phyloP scores from a whole-genome alignment of 1,140 invertebrate species.

The Potamilus streckersoni region DNA sequence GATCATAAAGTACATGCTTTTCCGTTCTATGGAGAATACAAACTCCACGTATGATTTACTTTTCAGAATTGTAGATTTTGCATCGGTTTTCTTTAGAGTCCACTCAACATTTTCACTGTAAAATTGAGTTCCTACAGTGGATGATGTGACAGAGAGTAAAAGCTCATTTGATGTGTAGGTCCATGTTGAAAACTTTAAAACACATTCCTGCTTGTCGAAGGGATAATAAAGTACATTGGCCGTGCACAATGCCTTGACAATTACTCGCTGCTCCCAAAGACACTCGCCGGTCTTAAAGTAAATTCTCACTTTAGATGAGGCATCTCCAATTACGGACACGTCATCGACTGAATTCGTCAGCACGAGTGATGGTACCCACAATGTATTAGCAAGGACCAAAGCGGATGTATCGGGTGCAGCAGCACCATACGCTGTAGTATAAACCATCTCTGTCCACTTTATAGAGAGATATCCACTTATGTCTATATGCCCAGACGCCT shows the following conservation, averaged over 20 bases:
- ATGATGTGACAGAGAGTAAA: no score
- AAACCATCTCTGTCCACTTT: no score
- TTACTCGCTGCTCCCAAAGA: conserved; percentile 17
- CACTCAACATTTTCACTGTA: conserved; percentile 15
- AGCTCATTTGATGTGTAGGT: not conserved
- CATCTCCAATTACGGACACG: conserved; percentile 14
- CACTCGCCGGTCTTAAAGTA: conserved; percentile 11
- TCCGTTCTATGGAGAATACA: conserved; percentile 1
- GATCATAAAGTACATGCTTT: conserved; percentile 12
- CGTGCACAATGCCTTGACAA: conserved; percentile 9
- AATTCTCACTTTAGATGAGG: conserved; percentile 9
- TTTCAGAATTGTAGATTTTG: not conserved
- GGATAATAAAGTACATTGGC: conserved; percentile 23
- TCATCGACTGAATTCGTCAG: conserved; percentile 18
- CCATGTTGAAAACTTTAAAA: conserved; percentile 19
- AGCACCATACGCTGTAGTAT: no score
- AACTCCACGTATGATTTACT: not conserved
- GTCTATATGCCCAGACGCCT: no score
- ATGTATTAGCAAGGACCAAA: not conserved
- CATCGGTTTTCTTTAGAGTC: not conserved
- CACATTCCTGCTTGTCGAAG: conserved; percentile 21
- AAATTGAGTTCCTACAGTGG: no score
- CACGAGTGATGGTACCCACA: conserved; percentile 23
- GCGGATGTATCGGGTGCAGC: no score
- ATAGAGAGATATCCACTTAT: no score